Base-by-base conservation (phyloP, 2,113 vertebrate species). In the Coptodon bakossiorum region DNA sequence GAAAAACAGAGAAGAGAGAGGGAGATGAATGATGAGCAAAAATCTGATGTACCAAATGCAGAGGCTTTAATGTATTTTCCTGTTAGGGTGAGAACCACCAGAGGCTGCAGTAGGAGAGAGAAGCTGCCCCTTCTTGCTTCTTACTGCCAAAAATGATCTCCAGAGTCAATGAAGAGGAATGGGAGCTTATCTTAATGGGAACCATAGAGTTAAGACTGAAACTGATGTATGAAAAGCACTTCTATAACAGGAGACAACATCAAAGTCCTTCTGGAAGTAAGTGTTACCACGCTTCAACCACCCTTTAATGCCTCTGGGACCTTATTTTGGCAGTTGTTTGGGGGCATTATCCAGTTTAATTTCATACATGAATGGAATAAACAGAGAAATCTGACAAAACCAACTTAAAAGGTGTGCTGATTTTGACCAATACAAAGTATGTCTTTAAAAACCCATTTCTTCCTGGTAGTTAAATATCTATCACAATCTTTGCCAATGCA, bases 11-110 rank as follows among this genome's bases (percentile, higher is more conserved):
- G 31, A 89, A 52, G 57, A 80, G 48, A 24, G 53, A 84, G 54
- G 29, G 24, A 81, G 34, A 43, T 71, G 52, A 87, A 40, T 36
- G 79, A 86, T 88, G 89, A 61, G 84, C 27, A 53, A 87, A 89
- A 16, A 52, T 80, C 34, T 76, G 40, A 57, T 79, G 40, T 50
- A 81, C 88, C 40, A 52, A 61, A 90, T 81, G 50, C 71, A 52
- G 82, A 86, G 81, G 68, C n/a, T 80, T 38, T 54, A 59, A 22
- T 22, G 14, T 45, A 73, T 88, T 86, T 84, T 91, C 59, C 71
- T 85, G 66, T n/a, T 66, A 19, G 52, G 29, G 71, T 91, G 88
- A 95, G 83, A 90, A 89, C 59, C 50, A 92, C 82, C 94, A 95
- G 92, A 86, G 24, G 13, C 88, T 87, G 40, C 34, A 79, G 66